Evolutionary conservation across 2,888 invertebrate species (phyloP), one percentile per base, ranked within the genome.

Genomic region (Amorpha juglandis): DNA sequence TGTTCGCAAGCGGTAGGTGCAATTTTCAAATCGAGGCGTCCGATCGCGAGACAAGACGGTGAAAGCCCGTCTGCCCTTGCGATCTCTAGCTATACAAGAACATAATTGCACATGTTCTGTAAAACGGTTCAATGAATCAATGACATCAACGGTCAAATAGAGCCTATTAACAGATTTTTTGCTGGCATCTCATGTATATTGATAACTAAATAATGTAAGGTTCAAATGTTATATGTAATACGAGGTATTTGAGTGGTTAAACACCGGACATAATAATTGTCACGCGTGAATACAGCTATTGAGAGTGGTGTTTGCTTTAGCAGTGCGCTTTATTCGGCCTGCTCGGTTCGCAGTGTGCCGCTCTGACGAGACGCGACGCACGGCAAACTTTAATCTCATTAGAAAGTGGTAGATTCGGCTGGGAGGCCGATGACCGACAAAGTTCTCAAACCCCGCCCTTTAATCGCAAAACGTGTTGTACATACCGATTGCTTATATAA

Each of bases 61-160:
- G 91, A 92, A 92, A 92, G 91, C 88, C 86, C 76, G 88, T 86
- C 86, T 89, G 89, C 90, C 90, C 89, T 90, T 89, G 87, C 89
- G 86, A 89, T 90, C 85, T 88, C 87, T 86, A 88, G 83, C 82
- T 87, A 78, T 77, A 82, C 83, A 84, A 87, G 86, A 87, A 85
- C 83, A 85, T 88, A 90, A 87, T 87, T 89, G 83, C 83, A 84
- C 82, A 84, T 82, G 83, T 86, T 83, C 82, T 79, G 83, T 82
- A 81, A 86, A 87, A 84, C 80, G 83, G 84, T 86, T 87, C 80
- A 83, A 84, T 86, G 84, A 86, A 84, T 82, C 79, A 76, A 73
- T 78, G 78, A 78, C 79, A 79, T 80, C 78, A 79, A 79, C 76
- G 73, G 74, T 76, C 77, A 77, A 77, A 75, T 73, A 80, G 71